Evolutionary conservation across 2,113 vertebrate genomes (phyloP), one percentile per base, ranked within the genome.

Genomic region (Pelusios castaneus): DNA sequence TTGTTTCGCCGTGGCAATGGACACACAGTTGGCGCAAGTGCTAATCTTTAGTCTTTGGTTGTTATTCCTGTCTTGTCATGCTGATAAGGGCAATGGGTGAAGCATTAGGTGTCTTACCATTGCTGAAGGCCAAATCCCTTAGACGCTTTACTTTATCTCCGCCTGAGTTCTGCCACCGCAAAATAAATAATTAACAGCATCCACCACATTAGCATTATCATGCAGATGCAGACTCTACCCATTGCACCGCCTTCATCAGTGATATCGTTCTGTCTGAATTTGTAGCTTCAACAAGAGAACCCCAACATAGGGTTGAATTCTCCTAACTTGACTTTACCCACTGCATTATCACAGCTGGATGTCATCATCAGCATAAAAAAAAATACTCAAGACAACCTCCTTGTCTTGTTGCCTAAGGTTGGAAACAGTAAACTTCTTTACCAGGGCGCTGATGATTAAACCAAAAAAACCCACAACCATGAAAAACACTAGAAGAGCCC

Each of bases 141-240:
- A 31, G 55, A 41, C 10, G 0, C 6, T 34, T 76, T 5, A 0
- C 6, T 34, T 76, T 5, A 38, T 2, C 51, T 56, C 58, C 34
- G 5, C 45, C 41, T 60, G 51, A 55, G n/a, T 51, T 27, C 11
- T n/a, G 13, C 22, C 12, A 5, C 41, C 21, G 45, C 73, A 25
- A 49, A 17, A 17, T 25, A 83, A 67, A 25, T 6, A 25, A 13
- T 58, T 45, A 63, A n/a, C 45, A 31, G 29, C 58, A 82, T 31
- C 27, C 41, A 4, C 80, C 80, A 29, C 13, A 0, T 4, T 77
- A 24, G 22, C 58, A 51, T 75, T 51, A 24, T 47, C n/a, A 25
- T 27, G 63, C 24, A 14, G 75, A 5, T 13, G 1, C 2, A 0
- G 25, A 80, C 41, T 56, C 63, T 89, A 54, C 45, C n/a, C 1